Base-by-base conservation (phyloP, 2,797 vertebrate genomes). In the Peromyscus nudipes region DNA sequence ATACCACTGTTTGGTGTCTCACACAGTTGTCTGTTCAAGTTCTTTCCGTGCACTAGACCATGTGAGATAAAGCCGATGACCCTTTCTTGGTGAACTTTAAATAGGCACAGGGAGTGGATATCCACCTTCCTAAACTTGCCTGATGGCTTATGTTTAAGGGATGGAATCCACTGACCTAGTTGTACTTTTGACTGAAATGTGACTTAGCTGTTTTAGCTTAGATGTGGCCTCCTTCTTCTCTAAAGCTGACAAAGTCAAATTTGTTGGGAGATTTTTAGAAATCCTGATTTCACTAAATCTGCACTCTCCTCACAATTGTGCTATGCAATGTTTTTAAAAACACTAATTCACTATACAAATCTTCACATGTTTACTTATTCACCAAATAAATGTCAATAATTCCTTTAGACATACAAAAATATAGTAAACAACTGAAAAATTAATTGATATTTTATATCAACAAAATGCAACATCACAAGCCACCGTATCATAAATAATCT, bases 131-230 rank as follows among this genome's bases (percentile, higher is more conserved):
- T 52, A 16, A 82, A 96, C 27, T 69, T 65, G 16, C 31, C 40
- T 86, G 0, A 67, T 23, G 31, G n/a, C 65, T 71, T 95, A 55
- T 77, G 12, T 94, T 23, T 82, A 27, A 34, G 21, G 17, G 52
- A 40, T 95, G 76, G 93, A 89, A 92, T 92, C n/a, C 6, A 64
- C n/a, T 82, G 62, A 80, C 49, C 55, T 95, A 27, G 25, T 25
- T 81, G 29, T 62, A 14, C 69, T 88, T 92, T 93, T 89, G 46
- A 77, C n/a, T 92, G 82, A 91, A 95, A 82, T 87, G 46, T 60
- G 12, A 65, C 80, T 91, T 88, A 81, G 85, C 6, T 85, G 55
- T 83, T 95, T 96, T 89, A 83, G n/a, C 27, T 84, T 29, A 84
- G 46, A 92, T 71, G 92, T 25, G 69, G 9, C 49, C n/a, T 46